Evolutionary conservation across 2,797 vertebrate genomes (phyloP), one percentile per base, ranked within the genome.

Genomic region (Cuculus canorus): DNA sequence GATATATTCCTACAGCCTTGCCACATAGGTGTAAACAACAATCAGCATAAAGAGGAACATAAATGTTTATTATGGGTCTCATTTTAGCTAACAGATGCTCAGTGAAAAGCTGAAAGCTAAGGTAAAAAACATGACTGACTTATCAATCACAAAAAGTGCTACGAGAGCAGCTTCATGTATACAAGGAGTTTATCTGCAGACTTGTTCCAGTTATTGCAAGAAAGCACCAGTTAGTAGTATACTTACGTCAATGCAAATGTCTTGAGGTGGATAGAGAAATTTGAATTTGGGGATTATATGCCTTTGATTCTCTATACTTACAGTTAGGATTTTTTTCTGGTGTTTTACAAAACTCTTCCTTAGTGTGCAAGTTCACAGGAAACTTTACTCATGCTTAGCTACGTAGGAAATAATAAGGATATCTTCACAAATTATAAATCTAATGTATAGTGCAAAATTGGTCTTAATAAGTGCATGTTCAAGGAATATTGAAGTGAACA

Each of bases 21-120:
- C 84, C 86, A 91, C 70, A 92, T 92, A 95, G 88, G 75, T 96
- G 28, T 96, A 93, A 96, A 95, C 68, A 96, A 91, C 89, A 93
- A 95, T 95, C 89, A 94, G 73, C 72, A 93, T 93, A 95, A 96
- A 94, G 79, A 92, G 66, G 73, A 73, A 79, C 92, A 94, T 95
- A 92, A 95, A 96, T 76, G 89, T 97, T 96, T 96, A 91, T 96
- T 95, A 91, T 75, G 84, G 89, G 17, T 35, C 84, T 82, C 66
- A 80, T 88, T 96, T 95, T 90, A 90, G 32, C 68, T 79, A 93
- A 80, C 94, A 95, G 95, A 95, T 95, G 96, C 63, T 94, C 88
- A 84, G 48, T 88, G 80, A 93, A 86, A 93, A 91, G 50, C 76
- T 91, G 50, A 70, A 92, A 94, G 47, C 91, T 94, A 91, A 90